Evolutionary conservation across 2,113 vertebrate species (phyloP).

Genomic region (Laticauda colubrina): DNA sequence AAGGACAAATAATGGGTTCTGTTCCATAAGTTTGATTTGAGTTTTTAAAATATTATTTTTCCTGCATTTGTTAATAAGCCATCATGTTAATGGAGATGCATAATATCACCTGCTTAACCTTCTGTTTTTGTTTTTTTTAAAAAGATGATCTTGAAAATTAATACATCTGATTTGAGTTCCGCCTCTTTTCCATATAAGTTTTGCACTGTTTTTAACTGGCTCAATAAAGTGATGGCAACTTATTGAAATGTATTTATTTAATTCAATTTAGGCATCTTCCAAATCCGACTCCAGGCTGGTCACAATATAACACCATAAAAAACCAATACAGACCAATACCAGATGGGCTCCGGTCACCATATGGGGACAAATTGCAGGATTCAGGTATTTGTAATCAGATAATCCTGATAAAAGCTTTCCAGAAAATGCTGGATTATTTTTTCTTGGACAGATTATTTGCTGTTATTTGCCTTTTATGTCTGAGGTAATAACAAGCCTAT

Average conservation of each 20-base stretch:
- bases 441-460: neutral
- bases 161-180: neutral
- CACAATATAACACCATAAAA: neutral
- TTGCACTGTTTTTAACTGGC: neutral
- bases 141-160: neutral
- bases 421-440: neutral
- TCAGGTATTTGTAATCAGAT: neutral
- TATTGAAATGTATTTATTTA: neutral
- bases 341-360: neutral
- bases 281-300: neutral
- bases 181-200: neutral
- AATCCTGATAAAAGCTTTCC: neutral
- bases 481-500: neutral
- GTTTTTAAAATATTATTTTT: neutral
- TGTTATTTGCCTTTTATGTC: neutral
- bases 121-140: fast-evolving
- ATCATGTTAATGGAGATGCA: neutral
- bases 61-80: neutral
- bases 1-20: neutral
- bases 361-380: neutral
- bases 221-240: neutral
- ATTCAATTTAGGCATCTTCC: neutral
- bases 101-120: neutral
- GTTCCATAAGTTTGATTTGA: neutral
- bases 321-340: neutral